phyloP scores from a whole-genome alignment of 2,888 invertebrate species.

The Acrobasis repandana region DNA sequence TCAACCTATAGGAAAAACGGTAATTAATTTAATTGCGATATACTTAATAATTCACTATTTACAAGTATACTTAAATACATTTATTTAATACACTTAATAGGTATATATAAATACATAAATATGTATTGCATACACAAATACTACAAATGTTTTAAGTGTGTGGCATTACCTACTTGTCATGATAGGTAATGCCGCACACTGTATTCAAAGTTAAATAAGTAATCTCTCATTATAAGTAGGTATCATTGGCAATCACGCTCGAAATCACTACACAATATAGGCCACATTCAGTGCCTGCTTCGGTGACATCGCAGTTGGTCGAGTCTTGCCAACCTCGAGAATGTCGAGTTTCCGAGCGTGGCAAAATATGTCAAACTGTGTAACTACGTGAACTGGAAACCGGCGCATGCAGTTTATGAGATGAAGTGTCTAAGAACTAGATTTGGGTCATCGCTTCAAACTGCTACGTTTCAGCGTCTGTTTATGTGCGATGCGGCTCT shows the following conservation, averaged over 20 bases:
- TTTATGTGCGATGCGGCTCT: neutral
- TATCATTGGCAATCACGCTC: neutral
- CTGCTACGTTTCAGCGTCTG: slow-evolving; percentile 1
- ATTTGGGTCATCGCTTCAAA: slow-evolving; percentile 6
- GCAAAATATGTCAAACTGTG: slow-evolving; percentile 5
- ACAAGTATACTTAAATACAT: too few species aligned
- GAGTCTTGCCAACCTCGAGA: neutral
- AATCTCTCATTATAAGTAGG: too few species aligned
- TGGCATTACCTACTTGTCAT: too few species aligned
- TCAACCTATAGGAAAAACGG: too few species aligned
- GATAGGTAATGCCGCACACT: too few species aligned
- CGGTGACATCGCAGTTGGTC: neutral
- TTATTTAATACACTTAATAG: too few species aligned
- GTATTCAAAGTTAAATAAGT: too few species aligned
- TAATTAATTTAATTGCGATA: too few species aligned
- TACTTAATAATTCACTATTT: too few species aligned
- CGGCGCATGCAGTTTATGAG: slow-evolving; percentile 5
- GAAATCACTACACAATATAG: neutral
- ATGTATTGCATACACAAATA: too few species aligned
- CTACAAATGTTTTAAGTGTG: too few species aligned
- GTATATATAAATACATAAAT: too few species aligned
- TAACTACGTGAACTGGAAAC: slow-evolving; percentile 6
- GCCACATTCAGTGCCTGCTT: neutral
- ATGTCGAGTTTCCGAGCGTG: neutral
- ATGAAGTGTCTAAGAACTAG: slow-evolving; percentile 8